A percentile compares a stretch with the other conserved stretches of the same genome.
These are phyloP conservation scores for Esperia sulphurella DNA, from an alignment of 2,888 invertebrate species.

Conservation along the genomic window DNA sequence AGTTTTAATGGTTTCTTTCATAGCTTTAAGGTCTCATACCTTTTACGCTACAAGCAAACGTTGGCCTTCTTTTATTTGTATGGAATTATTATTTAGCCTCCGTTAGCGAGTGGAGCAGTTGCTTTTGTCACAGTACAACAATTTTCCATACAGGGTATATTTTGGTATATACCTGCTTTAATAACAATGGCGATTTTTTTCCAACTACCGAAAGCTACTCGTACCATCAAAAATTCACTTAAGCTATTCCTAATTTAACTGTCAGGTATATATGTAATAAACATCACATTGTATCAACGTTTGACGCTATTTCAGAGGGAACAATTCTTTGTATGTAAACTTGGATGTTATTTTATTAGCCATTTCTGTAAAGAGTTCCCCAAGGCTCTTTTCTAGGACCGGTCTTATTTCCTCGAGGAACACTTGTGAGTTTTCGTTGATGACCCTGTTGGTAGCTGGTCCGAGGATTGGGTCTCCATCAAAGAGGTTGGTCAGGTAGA, in stretches of 20 bases:
- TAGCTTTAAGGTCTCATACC: too few relatives aligned
- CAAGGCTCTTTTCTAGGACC: conserved; percentile 80
- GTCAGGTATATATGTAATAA: neutral
- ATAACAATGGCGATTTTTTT: too few relatives aligned
- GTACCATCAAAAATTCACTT: neutral
- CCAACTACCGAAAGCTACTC: too few relatives aligned
- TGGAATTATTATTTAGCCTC: too few relatives aligned
- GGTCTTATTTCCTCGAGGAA: conserved; percentile 84
- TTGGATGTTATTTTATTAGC: conserved; percentile 84
- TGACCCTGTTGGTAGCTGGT: conserved; percentile 82
- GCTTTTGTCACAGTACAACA: too few relatives aligned
- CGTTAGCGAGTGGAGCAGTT: too few relatives aligned
- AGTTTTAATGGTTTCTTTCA: neutral
- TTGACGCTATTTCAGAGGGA: conserved; percentile 52
- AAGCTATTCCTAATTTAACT: neutral
- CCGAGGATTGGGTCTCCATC: conserved; percentile 82
- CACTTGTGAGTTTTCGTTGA: conserved; percentile 83
- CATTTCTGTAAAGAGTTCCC: conserved; percentile 83
- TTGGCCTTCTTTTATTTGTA: too few relatives aligned
- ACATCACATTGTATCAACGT: neutral
- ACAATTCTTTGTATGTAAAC: conserved; percentile 85
- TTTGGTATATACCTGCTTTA: too few relatives aligned
- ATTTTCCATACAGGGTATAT: too few relatives aligned
- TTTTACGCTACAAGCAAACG: too few relatives aligned
- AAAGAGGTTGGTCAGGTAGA: conserved; percentile 83